These are phyloP conservation scores for Saguinus midas DNA, from an alignment of 2,113 vertebrate genomes.

Conservation along the genomic window DNA sequence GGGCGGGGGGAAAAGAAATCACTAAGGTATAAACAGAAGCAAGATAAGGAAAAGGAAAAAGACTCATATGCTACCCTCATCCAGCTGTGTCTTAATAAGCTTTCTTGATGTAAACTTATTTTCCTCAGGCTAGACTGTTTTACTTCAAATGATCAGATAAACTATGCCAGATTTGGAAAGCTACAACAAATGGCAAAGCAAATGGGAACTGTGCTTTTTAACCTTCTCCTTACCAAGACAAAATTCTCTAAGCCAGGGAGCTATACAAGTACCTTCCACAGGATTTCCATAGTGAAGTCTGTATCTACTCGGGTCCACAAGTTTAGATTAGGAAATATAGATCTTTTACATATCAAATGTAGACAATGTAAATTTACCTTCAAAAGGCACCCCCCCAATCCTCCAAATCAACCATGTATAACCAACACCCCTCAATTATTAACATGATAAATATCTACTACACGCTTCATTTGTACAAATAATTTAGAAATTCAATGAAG, in stretches of 20 bases:
- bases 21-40: not conserved
- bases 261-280: not conserved
- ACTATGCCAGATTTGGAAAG: not conserved
- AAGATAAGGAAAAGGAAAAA: slow-evolving; percentile 34
- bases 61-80: not conserved
- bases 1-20: not conserved
- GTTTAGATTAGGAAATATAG: not conserved
- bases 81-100: not conserved
- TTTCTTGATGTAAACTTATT: slow-evolving; percentile 22
- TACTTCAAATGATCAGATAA: slow-evolving; percentile 34
- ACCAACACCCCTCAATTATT: not conserved
- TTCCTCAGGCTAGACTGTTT: not conserved
- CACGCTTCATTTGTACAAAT: not conserved
- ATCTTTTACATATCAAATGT: not conserved
- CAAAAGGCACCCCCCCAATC: not conserved
- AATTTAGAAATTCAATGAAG: not conserved
- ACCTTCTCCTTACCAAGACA: not conserved
- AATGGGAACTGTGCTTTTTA: not conserved
- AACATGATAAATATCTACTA: not conserved
- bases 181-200: not conserved
- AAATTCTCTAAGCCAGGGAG: not conserved
- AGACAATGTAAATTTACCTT: not conserved
- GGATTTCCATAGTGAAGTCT: not conserved
- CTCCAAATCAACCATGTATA: not conserved
- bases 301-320: not conserved